phyloP scores from a whole-genome alignment of 2,797 vertebrate species.

The Lutjanus campechanus region DNA sequence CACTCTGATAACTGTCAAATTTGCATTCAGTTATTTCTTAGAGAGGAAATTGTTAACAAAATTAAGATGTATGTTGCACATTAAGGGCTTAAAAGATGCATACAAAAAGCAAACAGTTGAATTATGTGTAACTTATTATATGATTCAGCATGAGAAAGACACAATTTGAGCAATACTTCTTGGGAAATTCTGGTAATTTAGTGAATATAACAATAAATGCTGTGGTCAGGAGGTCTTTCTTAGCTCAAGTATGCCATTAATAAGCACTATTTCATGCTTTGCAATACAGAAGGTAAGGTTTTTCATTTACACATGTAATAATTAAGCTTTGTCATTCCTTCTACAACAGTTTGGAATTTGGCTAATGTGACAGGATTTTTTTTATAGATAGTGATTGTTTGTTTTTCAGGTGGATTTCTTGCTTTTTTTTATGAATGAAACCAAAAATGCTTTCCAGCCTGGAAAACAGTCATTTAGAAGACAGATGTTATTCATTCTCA shows the following conservation, averaged over 20 bases:
- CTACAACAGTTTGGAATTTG: neutral
- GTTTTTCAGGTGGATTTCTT: neutral
- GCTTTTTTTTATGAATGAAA: too few relatives aligned
- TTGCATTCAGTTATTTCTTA: neutral
- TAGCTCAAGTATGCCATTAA: conserved; percentile 8
- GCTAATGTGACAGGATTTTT: neutral
- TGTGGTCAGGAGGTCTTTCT: conserved; percentile 1
- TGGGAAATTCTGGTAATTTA: conserved; percentile 1
- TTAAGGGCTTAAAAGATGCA: neutral
- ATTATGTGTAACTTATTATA: neutral
- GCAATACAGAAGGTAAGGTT: neutral
- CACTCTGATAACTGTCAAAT: neutral
- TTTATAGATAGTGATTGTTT: neutral
- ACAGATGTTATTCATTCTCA: neutral
- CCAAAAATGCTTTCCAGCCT: neutral
- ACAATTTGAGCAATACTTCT: neutral
- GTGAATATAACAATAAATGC: neutral
- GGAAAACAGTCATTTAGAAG: neutral
- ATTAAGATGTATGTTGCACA: neutral
- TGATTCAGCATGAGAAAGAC: neutral
- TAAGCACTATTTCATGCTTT: neutral
- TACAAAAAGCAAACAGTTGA: neutral
- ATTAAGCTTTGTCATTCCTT: neutral
- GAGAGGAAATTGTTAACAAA: neutral
- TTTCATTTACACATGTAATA: conserved; percentile 9